Evolutionary conservation across 2,888 invertebrate genomes (phyloP).

Genomic region (Chrysolina oricalcia): DNA sequence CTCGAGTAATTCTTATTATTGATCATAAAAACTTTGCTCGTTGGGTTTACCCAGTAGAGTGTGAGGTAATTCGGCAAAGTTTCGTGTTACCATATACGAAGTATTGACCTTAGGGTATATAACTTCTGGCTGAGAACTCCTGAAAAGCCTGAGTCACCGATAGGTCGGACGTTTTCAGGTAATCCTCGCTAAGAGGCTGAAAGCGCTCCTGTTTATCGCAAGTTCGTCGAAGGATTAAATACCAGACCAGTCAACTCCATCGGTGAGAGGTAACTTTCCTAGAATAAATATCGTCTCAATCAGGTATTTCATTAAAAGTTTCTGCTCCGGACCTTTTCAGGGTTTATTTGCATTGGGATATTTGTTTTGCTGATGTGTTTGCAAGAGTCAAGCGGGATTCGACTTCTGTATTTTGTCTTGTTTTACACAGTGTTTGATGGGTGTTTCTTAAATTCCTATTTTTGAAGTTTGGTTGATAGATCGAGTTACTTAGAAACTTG

Average conservation of each 20-base stretch:
- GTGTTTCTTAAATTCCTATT: background rate
- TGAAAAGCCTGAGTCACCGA: conserved; percentile 35
- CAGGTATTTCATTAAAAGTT: conserved; percentile 55
- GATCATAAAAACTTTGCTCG: conserved; percentile 33
- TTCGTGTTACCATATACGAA: conserved; percentile 37
- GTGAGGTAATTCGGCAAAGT: conserved; percentile 24
- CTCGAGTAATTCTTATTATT: conserved; percentile 5
- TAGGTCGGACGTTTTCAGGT: conserved; percentile 47
- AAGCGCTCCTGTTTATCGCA: conserved; percentile 31
- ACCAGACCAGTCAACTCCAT: conserved; percentile 19
- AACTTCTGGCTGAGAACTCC: conserved; percentile 50
- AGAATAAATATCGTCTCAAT: conserved; percentile 51
- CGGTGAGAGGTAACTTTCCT: conserved; percentile 26
- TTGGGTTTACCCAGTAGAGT: conserved; percentile 29
- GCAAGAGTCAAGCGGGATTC: background rate
- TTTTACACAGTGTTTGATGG: background rate
- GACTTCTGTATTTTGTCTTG: conserved; percentile 1
- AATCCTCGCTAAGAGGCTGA: conserved; percentile 59
- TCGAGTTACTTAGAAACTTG: too few relatives aligned
- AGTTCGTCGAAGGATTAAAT: conserved; percentile 28
- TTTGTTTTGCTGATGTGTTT: conserved; percentile 30
- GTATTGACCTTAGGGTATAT: conserved; percentile 47
- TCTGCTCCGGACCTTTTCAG: conserved; percentile 38
- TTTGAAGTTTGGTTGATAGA: background rate
- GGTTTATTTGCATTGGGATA: conserved; percentile 41